Base-by-base conservation (phyloP, 2,113 vertebrate species). In the Actinemys pallida region DNA sequence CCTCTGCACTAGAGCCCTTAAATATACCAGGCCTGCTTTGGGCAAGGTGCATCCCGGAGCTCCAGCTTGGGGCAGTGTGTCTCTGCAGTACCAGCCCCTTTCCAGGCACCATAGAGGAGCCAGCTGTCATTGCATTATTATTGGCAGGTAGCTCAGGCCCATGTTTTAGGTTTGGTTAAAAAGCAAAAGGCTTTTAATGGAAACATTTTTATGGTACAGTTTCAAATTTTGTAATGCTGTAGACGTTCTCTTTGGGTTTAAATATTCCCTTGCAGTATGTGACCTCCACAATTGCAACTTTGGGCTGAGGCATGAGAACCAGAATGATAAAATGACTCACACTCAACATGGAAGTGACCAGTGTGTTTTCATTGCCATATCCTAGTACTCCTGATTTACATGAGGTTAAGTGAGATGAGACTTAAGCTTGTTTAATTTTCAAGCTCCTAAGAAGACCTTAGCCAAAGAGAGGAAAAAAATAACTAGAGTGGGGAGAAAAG, bases 121-220 rank as follows among this genome's bases (percentile, higher is more conserved):
- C 81, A 54, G n/a, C 2, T 0, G 0, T 0, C 0, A 3, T 49
- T 57, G 29, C 12, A 29, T 59, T 14, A 49, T 65, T 49, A 49
- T 84, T 65, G 11, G 49, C 31, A 49, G 19, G 69, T 82, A 20
- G 0, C 13, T 75, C 53, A 56, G 83, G 49, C 56, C 53, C 0
- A 0, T 10, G 42, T 17, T 72, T 76, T 0, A 0, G 35, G 31
- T 49, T 80, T 6, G 39, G 9, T 82, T 82, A 1, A 12, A n/a
- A 69, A 62, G 81, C 42, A 17, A 2, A 53, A 85, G 1, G 0
- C 5, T 88, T 81, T 50, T n/a, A 45, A 83, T 59, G 5, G 35
- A 83, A 14, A 2, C 8, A 14, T 62, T 83, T 84, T 35, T 4
- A 2, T 45, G 13, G 59, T 47, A 5, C 22, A 69, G 3, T 35